Conservation (phyloP, 1,140 invertebrate species). For the Goniozus legneri region DNA sequence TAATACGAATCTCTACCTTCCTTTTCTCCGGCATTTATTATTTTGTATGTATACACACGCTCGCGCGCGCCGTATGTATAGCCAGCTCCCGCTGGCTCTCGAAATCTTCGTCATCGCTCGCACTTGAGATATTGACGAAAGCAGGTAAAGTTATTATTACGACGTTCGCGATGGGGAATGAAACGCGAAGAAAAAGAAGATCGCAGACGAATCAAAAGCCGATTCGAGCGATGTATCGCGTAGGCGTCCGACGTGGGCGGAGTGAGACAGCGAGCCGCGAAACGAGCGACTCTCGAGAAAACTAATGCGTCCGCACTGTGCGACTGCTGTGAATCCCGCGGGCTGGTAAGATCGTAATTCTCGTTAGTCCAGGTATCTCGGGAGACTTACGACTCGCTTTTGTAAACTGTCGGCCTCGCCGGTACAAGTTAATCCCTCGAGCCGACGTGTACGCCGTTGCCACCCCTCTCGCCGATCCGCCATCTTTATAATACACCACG, state of each 20-base stretch:
- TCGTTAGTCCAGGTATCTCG: conserved; percentile 39
- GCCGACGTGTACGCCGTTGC: conserved; percentile 23
- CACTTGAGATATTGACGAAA: conserved; percentile 25
- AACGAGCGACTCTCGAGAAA: conserved; percentile 18
- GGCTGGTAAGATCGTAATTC: conserved; percentile 46
- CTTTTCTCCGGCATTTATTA: too few species aligned
- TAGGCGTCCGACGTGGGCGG: conserved; percentile 37
- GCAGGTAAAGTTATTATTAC: conserved; percentile 30
- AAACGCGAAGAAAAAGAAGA: conserved; percentile 17
- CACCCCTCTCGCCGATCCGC: too few species aligned
- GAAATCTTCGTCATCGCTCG: conserved; percentile 20
- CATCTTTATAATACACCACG: too few species aligned
- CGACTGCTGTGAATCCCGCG: conserved; percentile 23
- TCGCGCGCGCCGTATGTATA: too few species aligned
- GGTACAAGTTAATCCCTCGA: conserved; percentile 48
- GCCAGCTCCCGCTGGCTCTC: too few species aligned
- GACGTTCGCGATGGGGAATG: conserved; percentile 6
- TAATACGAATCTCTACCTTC: too few species aligned
- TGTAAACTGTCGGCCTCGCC: conserved; percentile 36
- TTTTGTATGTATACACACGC: too few species aligned
- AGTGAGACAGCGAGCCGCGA: background rate
- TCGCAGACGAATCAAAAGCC: conserved; percentile 18
- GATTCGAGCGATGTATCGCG: conserved; percentile 21
- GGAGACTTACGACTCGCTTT: conserved; percentile 40
- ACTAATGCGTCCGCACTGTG: conserved; percentile 34